phyloP scores from a whole-genome alignment of 2,113 vertebrate species.

The Scartelaos histophorus region DNA sequence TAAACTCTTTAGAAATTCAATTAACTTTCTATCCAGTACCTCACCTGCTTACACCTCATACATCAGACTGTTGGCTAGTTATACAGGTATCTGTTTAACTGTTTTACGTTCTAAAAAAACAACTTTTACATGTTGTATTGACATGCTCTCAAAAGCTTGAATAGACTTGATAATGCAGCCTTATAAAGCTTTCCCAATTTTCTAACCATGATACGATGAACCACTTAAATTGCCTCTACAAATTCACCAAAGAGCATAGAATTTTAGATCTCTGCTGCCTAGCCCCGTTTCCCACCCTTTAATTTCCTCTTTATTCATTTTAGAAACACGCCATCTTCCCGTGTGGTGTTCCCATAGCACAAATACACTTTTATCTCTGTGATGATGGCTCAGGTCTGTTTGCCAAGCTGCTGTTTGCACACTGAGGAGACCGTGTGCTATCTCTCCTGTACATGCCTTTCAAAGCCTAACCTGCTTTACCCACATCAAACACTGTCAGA shows the following conservation, averaged over 20 bases:
- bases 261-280: background rate
- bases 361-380: conserved; percentile 13
- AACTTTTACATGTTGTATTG: too few species aligned
- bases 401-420: conserved; percentile 46
- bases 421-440: conserved; percentile 38
- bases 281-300: background rate
- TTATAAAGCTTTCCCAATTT: background rate
- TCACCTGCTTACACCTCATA: too few species aligned
- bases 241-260: background rate
- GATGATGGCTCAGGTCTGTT: conserved; percentile 21
- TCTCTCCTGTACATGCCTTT: conserved; percentile 41
- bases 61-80: too few species aligned
- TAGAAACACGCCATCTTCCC: conserved; percentile 21
- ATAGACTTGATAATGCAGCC: too few species aligned
- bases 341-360: background rate
- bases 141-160: too few species aligned
- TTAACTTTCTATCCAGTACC: too few species aligned
- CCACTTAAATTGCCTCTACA: background rate
- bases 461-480: conserved; percentile 29
- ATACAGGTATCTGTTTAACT: too few species aligned
- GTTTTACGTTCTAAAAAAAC: too few species aligned
- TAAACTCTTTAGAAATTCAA: too few species aligned
- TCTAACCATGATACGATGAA: background rate
- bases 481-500: conserved; percentile 22
- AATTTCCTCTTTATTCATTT: background rate